Percentiles rank a stretch among this genome's conserved stretches.
phyloP scores from a whole-genome alignment of 2,888 invertebrate species.

The Xanthorhoe spadicearia region DNA sequence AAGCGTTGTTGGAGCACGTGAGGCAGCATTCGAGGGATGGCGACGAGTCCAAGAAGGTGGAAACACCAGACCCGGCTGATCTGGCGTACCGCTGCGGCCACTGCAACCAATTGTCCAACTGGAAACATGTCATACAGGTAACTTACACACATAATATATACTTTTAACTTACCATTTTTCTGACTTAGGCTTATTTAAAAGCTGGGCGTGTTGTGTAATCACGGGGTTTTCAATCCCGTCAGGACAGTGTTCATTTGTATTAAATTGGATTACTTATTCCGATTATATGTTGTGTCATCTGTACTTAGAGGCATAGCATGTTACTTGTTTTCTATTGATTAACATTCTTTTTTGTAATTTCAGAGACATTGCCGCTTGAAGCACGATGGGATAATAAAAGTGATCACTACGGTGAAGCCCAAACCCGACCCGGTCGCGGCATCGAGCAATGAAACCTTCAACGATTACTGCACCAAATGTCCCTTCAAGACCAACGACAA shows the following conservation, averaged over 20 bases:
- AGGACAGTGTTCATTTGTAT: no score
- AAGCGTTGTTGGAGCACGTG: constrained; percentile 78
- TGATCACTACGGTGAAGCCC: constrained; percentile 82
- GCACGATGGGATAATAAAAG: constrained; percentile 90
- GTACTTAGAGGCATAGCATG: no score
- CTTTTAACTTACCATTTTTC: background rate
- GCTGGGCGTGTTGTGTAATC: background rate
- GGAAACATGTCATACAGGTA: constrained; percentile 95
- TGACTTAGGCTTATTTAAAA: background rate
- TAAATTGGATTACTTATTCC: no score
- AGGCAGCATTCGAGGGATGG: constrained; percentile 72
- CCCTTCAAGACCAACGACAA: constrained; percentile 88
- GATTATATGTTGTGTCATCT: no score
- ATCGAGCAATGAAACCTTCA: constrained; percentile 58
- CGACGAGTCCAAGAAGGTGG: constrained; percentile 66
- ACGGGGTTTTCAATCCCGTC: no score
- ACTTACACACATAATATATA: background rate
- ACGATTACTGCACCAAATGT: constrained; percentile 87
- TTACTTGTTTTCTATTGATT: background rate
- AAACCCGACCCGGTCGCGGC: constrained; percentile 70
- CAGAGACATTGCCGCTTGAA: constrained; percentile 92
- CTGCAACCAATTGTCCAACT: constrained; percentile 92
- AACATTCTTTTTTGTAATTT: constrained; percentile 45
- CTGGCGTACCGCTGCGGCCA: constrained; percentile 89
- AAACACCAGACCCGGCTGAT: constrained; percentile 72